Evolutionary conservation across 2,888 invertebrate genomes (phyloP).

Genomic region (Nudaria mundana): DNA sequence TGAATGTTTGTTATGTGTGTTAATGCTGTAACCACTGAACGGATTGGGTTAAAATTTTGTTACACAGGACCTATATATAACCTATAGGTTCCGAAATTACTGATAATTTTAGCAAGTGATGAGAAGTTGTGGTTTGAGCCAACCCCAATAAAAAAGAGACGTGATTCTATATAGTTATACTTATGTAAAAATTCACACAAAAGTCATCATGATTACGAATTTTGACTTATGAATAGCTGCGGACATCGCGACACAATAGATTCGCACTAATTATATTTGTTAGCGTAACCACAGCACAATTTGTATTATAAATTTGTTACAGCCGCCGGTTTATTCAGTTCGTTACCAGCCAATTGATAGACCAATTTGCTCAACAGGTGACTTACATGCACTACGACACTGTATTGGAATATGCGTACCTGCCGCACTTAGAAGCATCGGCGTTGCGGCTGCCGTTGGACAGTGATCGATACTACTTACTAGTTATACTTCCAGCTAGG

Average conservation of each 20-base stretch:
- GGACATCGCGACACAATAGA: constrained; percentile 21
- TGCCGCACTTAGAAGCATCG: constrained; percentile 86
- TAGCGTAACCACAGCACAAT: constrained; percentile 24
- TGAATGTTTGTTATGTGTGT: too few relatives aligned
- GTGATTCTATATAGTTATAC: too few relatives aligned
- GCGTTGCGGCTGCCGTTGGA: constrained; percentile 90
- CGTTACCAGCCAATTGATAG: constrained; percentile 22
- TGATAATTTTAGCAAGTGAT: too few relatives aligned
- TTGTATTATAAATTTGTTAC: constrained; percentile 28
- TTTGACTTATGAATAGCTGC: background rate
- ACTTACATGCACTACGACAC: constrained; percentile 89
- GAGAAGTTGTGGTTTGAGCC: too few relatives aligned
- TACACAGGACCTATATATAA: too few relatives aligned
- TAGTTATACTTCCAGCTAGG: constrained; percentile 86
- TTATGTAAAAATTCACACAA: too few relatives aligned
- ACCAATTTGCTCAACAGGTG: constrained; percentile 60
- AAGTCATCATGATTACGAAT: constrained; percentile 12
- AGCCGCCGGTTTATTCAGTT: constrained; percentile 15
- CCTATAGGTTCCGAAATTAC: too few relatives aligned
- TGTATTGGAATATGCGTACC: constrained; percentile 87
- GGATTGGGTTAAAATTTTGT: too few relatives aligned
- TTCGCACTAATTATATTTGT: constrained; percentile 22
- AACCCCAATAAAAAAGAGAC: too few relatives aligned
- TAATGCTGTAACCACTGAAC: too few relatives aligned
- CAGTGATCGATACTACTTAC: constrained; percentile 88